Conservation (phyloP, 2,888 invertebrate genomes). For the Phortica magna region DNA sequence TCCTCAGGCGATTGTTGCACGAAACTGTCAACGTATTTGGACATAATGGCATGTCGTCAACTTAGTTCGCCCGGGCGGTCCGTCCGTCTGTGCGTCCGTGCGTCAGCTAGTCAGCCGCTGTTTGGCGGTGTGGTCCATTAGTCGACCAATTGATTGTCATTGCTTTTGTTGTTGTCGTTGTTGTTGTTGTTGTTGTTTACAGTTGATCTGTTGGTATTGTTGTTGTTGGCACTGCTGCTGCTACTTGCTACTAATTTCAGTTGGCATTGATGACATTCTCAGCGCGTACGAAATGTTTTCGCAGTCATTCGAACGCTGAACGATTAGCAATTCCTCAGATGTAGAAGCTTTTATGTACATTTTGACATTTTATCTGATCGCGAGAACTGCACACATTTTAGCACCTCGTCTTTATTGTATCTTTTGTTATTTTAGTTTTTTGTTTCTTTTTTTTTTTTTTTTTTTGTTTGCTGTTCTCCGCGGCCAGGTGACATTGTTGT, state of each 20-base stretch:
- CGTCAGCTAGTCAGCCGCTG: conserved; percentile 6
- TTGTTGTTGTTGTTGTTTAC: conserved; percentile 11
- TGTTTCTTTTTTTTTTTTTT: conserved; percentile 6
- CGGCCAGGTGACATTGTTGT: conserved; percentile 26
- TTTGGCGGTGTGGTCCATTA: conserved; percentile 48
- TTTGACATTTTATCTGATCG: conserved; percentile 75
- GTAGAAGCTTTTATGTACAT: conserved; percentile 75
- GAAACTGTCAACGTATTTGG: conserved; percentile 71
- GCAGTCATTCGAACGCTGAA: conserved; percentile 45
- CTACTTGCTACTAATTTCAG: conserved; percentile 62
- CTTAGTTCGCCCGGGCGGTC: conserved; percentile 51
- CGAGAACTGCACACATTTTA: conserved; percentile 74
- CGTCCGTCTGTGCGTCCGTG: conserved; percentile 43
- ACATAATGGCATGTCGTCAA: conserved; percentile 71
- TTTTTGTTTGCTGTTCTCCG: conserved; percentile 1
- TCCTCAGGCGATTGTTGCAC: conserved; percentile 30
- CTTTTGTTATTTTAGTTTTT: conserved; percentile 19
- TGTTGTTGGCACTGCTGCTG: not conserved
- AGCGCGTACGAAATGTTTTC: conserved; percentile 40
- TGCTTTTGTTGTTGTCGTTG: not conserved
- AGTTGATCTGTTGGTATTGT: conserved; percentile 1
- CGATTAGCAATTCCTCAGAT: conserved; percentile 74
- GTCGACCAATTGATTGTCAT: conserved; percentile 42
- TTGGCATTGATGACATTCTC: conserved; percentile 68
- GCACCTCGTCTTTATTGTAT: conserved; percentile 54